Evolutionary conservation across 2,113 vertebrate genomes (phyloP).

Genomic region (Sula dactylatra): DNA sequence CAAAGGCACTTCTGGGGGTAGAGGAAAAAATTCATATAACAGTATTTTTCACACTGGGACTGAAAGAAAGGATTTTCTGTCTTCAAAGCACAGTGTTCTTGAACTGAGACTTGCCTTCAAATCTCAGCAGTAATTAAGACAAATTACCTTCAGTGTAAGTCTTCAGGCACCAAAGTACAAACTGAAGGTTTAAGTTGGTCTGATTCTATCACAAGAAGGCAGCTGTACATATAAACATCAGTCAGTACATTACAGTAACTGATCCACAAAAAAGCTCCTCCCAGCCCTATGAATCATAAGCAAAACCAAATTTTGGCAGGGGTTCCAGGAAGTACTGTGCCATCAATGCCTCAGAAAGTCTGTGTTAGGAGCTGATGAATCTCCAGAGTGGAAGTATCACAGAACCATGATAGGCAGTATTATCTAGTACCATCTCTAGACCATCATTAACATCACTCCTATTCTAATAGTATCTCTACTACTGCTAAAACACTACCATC

Average conservation of each 20-base stretch:
- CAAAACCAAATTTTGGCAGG: background rate
- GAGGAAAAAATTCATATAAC: background rate
- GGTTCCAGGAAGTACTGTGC: background rate
- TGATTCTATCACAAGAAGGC: background rate
- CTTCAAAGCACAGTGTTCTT: background rate
- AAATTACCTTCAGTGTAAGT: background rate
- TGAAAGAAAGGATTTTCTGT: background rate
- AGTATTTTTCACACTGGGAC: background rate
- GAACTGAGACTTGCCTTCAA: background rate
- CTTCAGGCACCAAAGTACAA: background rate
- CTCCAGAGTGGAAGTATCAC: background rate
- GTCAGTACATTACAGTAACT: background rate
- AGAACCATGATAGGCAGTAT: background rate
- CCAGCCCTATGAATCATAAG: background rate
- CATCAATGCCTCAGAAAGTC: background rate
- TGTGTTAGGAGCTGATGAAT: background rate
- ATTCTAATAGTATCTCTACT: background rate
- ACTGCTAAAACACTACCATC: background rate
- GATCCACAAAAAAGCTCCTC: background rate
- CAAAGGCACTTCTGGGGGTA: background rate
- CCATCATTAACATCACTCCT: background rate
- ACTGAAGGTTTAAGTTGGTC: background rate
- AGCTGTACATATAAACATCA: background rate
- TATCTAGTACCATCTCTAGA: background rate
- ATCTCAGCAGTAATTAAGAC: background rate